Evolutionary conservation across 2,113 vertebrate genomes (phyloP).

Genomic region (Sceloporus undulatus): DNA sequence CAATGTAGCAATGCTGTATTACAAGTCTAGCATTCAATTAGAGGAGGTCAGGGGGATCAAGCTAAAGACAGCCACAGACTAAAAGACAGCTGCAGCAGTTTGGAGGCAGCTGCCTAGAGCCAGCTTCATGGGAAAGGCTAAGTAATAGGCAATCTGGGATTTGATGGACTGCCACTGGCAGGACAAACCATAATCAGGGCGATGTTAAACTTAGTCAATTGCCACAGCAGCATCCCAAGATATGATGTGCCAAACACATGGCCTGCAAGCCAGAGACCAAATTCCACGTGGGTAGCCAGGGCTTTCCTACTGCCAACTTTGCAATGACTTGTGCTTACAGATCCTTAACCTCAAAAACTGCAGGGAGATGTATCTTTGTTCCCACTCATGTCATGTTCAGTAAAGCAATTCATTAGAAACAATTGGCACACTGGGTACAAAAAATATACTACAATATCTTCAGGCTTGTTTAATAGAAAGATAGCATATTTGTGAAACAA

Average conservation of each 20-base stretch:
- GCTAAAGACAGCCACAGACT: background rate
- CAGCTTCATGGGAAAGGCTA: background rate
- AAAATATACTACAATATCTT: background rate
- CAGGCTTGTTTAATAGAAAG: background rate
- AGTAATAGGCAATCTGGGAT: background rate
- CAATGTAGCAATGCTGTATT: background rate
- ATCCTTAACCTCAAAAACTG: slow-evolving; percentile 12
- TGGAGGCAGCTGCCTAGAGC: background rate
- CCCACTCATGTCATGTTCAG: background rate
- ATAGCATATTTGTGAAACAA: background rate
- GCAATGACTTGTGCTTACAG: background rate
- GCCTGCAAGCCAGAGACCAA: background rate
- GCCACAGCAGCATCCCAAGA: slow-evolving; percentile 7
- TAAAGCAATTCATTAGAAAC: slow-evolving; percentile 3
- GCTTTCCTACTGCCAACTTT: background rate
- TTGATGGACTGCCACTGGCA: background rate
- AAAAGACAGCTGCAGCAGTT: background rate
- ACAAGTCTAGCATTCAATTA: slow-evolving; percentile 8
- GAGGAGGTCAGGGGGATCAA: background rate
- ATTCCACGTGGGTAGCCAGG: background rate
- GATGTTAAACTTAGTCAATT: background rate
- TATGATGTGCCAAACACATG: background rate
- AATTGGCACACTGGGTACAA: background rate
- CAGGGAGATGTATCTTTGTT: background rate
- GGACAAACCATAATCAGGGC: background rate